A percentile compares a stretch with the other conserved stretches of the same genome.
phyloP scores from a whole-genome alignment of 2,888 invertebrate species.

The Plutella xylostella region DNA sequence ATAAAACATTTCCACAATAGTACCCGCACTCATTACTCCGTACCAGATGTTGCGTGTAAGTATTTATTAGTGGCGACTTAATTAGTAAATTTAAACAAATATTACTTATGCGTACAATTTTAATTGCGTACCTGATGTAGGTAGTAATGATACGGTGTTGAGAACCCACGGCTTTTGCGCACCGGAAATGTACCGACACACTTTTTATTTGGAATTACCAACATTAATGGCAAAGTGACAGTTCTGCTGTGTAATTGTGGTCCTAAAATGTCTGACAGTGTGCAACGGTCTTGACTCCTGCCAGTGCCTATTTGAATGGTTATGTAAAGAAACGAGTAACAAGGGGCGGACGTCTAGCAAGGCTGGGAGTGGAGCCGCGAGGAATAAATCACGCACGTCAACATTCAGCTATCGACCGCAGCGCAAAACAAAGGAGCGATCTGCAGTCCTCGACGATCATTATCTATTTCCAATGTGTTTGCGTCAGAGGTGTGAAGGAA shows the following conservation, averaged over 20 bases:
- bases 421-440: neutral
- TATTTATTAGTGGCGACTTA: slow-evolving; percentile 59
- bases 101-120: slow-evolving; percentile 58
- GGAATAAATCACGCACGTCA: neutral
- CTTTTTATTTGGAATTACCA: neutral
- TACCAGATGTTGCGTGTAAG: slow-evolving; percentile 60
- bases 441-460: slow-evolving; percentile 4
- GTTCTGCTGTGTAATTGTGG: too few species aligned
- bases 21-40: slow-evolving; percentile 28
- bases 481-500: slow-evolving; percentile 6
- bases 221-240: too few species aligned
- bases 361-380: neutral
- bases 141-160: slow-evolving; percentile 38
- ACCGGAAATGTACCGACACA: neutral
- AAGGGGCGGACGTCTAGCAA: slow-evolving; percentile 1
- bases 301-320: neutral
- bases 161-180: too few species aligned
- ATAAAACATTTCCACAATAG: slow-evolving; percentile 45
- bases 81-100: slow-evolving; percentile 66
- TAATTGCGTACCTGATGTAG: slow-evolving; percentile 44
- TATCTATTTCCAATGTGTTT: slow-evolving; percentile 17
- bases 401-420: neutral
- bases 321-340: neutral
- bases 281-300: too few species aligned
- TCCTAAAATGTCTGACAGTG: too few species aligned